Conservation (phyloP, 2,888 invertebrate species). For the Apamea sordens region DNA sequence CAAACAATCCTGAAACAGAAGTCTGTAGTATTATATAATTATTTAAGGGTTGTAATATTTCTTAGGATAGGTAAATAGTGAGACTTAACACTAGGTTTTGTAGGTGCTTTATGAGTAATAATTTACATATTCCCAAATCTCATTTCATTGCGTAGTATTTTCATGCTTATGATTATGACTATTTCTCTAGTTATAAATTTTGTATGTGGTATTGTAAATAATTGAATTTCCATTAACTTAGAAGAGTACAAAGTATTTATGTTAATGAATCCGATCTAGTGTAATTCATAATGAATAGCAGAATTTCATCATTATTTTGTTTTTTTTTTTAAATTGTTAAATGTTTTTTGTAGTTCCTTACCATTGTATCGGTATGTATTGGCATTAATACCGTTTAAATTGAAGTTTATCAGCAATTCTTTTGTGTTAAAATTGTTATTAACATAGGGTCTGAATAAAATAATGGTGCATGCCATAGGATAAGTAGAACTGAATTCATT, state of each 20-base stretch:
- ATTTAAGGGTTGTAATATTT: conserved; percentile 82
- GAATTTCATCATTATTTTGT: conserved; percentile 53
- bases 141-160: conserved; percentile 72
- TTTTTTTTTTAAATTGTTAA: conserved; percentile 40
- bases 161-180: conserved; percentile 72
- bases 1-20: conserved; percentile 75
- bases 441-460: conserved; percentile 83
- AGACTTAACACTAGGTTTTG: conserved; percentile 82
- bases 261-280: conserved; percentile 78
- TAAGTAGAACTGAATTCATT: conserved; percentile 82
- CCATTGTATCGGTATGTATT: conserved; percentile 43
- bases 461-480: conserved; percentile 87
- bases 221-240: conserved; percentile 86
- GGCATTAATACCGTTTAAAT: conserved; percentile 35
- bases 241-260: conserved; percentile 89
- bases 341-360: conserved; percentile 27
- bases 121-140: conserved; percentile 75
- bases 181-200: conserved; percentile 74
- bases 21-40: conserved; percentile 80
- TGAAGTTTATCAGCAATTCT: conserved; percentile 24
- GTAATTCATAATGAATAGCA: conserved; percentile 73
- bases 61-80: conserved; percentile 80
- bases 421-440: conserved; percentile 74
- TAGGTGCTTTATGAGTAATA: conserved; percentile 78
- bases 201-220: conserved; percentile 83